A percentile compares a stretch with the other conserved stretches of the same genome.
Evolutionary conservation across 2,888 invertebrate species (phyloP).

Genomic region (Dasypogon diadema): DNA sequence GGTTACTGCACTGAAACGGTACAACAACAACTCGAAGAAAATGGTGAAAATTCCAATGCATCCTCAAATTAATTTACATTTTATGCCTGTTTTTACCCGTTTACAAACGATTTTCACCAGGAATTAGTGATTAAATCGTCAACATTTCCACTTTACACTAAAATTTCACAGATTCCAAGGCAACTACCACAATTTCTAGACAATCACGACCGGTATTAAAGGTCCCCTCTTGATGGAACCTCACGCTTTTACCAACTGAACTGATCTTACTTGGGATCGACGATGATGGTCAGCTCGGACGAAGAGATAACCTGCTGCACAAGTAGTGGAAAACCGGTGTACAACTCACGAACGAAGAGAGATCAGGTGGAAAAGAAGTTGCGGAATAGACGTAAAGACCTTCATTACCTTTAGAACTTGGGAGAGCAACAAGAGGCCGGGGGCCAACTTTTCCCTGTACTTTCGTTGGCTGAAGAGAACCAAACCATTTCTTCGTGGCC

Average conservation of each 20-base stretch:
- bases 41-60: conserved; percentile 51
- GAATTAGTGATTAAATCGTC: too few relatives aligned
- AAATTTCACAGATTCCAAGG: too few relatives aligned
- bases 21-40: conserved; percentile 44
- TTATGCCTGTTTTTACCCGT: too few relatives aligned
- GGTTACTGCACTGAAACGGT: conserved; percentile 41
- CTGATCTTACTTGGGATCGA: conserved; percentile 3
- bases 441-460: not conserved
- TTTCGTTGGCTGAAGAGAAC: not conserved
- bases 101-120: too few relatives aligned
- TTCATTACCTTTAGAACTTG: not conserved
- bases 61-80: too few relatives aligned
- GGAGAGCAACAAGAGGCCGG: too few relatives aligned
- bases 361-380: not conserved
- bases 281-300: conserved; percentile 5
- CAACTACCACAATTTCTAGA: not conserved
- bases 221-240: conserved; percentile 24
- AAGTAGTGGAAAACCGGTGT: not conserved
- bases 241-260: conserved; percentile 38
- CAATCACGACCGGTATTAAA: conserved; percentile 13
- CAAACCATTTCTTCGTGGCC: not conserved
- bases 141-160: too few relatives aligned
- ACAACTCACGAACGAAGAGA: not conserved
- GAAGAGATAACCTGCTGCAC: conserved; percentile 26
- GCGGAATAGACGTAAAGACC: not conserved